Percentiles rank a stretch among this genome's conserved stretches.
These are phyloP conservation scores for Hirtodrosophila cameraria DNA, from an alignment of 2,888 invertebrate species.

Conservation along the genomic window DNA sequence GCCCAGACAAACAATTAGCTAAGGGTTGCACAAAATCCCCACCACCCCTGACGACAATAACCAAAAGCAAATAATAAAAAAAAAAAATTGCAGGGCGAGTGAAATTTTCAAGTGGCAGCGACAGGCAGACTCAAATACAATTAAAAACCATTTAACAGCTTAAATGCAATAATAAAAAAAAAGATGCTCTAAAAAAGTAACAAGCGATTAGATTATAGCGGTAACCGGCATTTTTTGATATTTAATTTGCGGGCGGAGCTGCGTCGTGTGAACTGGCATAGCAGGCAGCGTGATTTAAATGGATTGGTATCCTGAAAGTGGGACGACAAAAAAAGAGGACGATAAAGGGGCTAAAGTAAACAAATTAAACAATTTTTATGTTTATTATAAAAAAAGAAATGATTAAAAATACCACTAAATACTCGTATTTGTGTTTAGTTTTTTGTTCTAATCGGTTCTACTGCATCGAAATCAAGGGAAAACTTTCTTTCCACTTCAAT, in stretches of 20 bases:
- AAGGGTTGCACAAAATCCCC: constrained; percentile 53
- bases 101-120: constrained; percentile 60
- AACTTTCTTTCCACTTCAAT: neutral
- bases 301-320: constrained; percentile 10
- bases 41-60: constrained; percentile 6
- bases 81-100: constrained; percentile 26
- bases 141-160: constrained; percentile 75
- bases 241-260: constrained; percentile 18
- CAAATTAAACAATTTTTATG: no score
- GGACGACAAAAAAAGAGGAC: no score
- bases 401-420: no score
- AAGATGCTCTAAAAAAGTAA: constrained; percentile 50
- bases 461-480: neutral
- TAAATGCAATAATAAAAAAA: constrained; percentile 46
- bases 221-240: constrained; percentile 43
- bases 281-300: constrained; percentile 29
- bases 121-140: constrained; percentile 55
- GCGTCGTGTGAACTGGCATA: constrained; percentile 50
- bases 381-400: no score
- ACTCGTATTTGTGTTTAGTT: no score
- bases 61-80: constrained; percentile 39
- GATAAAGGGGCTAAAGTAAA: no score
- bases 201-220: constrained; percentile 19
- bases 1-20: constrained; percentile 48
- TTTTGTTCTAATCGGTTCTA: neutral